These are phyloP conservation scores for Poeciliopsis retropinna DNA, from an alignment of 2,113 vertebrate species.

Conservation along the genomic window DNA sequence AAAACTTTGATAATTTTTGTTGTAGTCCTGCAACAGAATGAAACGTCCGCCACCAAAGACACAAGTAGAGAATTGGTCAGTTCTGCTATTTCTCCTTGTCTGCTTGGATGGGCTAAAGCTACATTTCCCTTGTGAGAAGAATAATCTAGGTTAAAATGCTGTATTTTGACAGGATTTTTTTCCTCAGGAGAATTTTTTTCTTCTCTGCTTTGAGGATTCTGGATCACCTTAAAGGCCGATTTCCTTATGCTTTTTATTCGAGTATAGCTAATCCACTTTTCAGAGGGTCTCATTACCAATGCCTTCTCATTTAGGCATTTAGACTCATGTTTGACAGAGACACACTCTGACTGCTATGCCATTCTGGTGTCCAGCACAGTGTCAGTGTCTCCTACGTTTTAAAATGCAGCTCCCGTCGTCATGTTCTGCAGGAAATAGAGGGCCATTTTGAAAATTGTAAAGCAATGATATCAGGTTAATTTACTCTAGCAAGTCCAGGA, in stretches of 20 bases:
- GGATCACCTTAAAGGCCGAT: not conserved
- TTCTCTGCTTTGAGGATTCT: not conserved
- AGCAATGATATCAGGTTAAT: not conserved
- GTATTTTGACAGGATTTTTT: not conserved
- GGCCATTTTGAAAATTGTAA: not conserved
- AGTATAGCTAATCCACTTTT: too few relatives aligned
- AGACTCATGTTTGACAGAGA: not conserved
- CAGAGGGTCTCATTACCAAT: not conserved
- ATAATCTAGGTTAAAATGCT: not conserved
- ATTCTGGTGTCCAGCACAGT: not conserved
- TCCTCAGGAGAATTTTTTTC: not conserved
- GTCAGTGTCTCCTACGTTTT: not conserved
- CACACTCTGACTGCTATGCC: not conserved
- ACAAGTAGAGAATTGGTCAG: not conserved
- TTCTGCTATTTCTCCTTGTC: not conserved
- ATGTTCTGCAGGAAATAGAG: not conserved
- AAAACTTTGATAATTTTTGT: not conserved
- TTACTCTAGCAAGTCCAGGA: not conserved
- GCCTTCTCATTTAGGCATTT: not conserved
- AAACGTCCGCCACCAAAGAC: not conserved
- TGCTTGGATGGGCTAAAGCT: not conserved
- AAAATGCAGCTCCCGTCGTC: not conserved
- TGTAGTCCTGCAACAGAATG: not conserved
- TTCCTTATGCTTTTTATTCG: not conserved
- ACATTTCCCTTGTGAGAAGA: not conserved